Conservation (phyloP, 2,888 invertebrate genomes). For the Eilema caniola region DNA sequence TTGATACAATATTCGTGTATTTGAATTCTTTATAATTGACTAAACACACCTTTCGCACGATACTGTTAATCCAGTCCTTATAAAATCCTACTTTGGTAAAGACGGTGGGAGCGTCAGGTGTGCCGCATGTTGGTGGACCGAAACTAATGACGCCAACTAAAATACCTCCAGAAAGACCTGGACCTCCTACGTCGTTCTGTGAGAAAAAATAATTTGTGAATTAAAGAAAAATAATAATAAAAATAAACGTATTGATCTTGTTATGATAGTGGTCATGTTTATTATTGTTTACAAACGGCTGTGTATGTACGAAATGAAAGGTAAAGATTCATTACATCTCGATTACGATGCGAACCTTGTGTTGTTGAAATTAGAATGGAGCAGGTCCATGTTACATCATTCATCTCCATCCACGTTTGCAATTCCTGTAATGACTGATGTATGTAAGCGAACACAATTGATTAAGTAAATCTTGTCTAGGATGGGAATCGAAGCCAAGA, state of each 20-base stretch:
- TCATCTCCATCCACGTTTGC: not conserved
- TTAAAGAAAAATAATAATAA: not conserved
- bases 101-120: constrained; percentile 74
- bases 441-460: too few relatives aligned
- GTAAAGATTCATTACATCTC: too few relatives aligned
- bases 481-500: not conserved
- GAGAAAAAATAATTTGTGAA: not conserved
- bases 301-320: too few relatives aligned
- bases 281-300: too few relatives aligned
- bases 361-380: too few relatives aligned
- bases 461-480: not conserved
- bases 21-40: not conserved
- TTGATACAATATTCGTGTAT: not conserved
- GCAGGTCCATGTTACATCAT: too few relatives aligned
- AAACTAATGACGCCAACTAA: constrained; percentile 75
- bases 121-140: constrained; percentile 73
- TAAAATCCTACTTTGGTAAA: constrained; percentile 77
- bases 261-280: too few relatives aligned
- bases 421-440: too few relatives aligned
- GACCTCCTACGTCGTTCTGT: constrained; percentile 76
- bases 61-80: constrained; percentile 70
- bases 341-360: too few relatives aligned
- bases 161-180: constrained; percentile 64
- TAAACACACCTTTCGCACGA: constrained; percentile 65
- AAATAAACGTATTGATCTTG: too few relatives aligned